Conservation (phyloP, 53 echinoderm and acorn worm genomes). For the Paracentrotus lividus region DNA sequence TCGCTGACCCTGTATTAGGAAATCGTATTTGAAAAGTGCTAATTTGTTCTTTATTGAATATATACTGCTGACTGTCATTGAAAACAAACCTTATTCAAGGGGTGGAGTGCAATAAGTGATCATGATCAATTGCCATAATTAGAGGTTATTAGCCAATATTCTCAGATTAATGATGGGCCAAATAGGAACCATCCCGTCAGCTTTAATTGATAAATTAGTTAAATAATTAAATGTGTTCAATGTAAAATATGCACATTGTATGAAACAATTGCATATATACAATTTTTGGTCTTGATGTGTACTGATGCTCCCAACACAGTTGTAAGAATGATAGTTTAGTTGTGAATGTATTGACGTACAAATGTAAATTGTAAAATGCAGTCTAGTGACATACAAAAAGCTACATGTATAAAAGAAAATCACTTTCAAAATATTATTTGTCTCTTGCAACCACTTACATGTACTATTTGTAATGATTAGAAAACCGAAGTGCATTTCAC, state of each 20-base stretch:
- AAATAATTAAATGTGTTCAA: not conserved
- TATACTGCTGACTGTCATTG: not conserved
- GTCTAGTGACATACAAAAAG: not conserved
- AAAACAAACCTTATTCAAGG: not conserved
- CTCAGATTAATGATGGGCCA: not conserved
- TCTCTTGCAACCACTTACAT: not conserved
- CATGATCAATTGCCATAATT: not conserved
- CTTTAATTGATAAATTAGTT: not conserved
- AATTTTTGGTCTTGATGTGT: not conserved
- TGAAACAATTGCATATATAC: not conserved
- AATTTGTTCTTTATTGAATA: conserved; percentile 12
- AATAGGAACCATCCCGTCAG: not conserved
- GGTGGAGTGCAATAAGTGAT: not conserved
- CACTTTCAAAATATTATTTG: not conserved
- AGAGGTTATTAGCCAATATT: not conserved
- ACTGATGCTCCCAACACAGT: not conserved
- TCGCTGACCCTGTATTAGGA: not conserved
- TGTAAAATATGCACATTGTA: not conserved
- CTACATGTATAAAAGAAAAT: not conserved
- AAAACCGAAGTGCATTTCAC: not conserved
- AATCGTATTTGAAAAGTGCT: not conserved
- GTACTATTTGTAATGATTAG: not conserved
- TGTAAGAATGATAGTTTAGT: not conserved
- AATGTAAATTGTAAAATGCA: too few relatives aligned
- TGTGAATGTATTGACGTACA: not conserved